Evolutionary conservation across 1,140 invertebrate species (phyloP), one percentile per base, ranked within the genome.

Genomic region (Pteromalus puparum): DNA sequence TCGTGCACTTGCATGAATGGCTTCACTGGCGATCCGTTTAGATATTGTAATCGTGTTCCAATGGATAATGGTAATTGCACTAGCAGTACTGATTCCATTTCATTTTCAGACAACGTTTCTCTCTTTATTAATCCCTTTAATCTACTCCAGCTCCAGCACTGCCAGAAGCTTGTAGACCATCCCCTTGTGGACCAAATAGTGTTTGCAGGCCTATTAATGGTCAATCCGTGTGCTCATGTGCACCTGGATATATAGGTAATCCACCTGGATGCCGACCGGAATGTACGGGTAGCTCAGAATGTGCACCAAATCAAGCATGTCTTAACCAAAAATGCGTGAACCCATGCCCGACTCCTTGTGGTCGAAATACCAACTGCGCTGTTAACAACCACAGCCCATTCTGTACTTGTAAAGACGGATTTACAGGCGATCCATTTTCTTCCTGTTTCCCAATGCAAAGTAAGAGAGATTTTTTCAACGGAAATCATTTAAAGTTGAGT

Each of bases 291-390:
- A 94, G 94, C 88, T 90, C 93, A 2, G 95, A 96, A 85, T 97
- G 96, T 90, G 85, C 94, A 0, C 89, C 91, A 65, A 91, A 94
- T 85, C 94, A 94, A 85, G 95, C 95, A 78, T 96, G 96, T 85
- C 91, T 95, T 67, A 93, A 94, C 87, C 94, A 93, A 84, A 96
- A 96, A 89, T 96, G 96, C 89, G 91, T 91, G 24, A 94, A 96
- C 91, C 96, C 96, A 24, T 96, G 96, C 88, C 93, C 94, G 1
- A 95, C 95, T 67, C 93, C 94, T 18, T 97, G 96, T 88, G 96
- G 95, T 13, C 90, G 94, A 42, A 94, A 94, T 86, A 95, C 96
- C 0, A 91, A 94, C 79, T 97, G 96, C 88, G 93, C 93, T 65
- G 95, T 95, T 9, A 93, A 94, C 15, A 94, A 94, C 87, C 96